A percentile compares a stretch with the other conserved stretches of the same genome.
Evolutionary conservation across 2,797 vertebrate species (phyloP).

Genomic region (Pipistrellus pipistrellus): DNA sequence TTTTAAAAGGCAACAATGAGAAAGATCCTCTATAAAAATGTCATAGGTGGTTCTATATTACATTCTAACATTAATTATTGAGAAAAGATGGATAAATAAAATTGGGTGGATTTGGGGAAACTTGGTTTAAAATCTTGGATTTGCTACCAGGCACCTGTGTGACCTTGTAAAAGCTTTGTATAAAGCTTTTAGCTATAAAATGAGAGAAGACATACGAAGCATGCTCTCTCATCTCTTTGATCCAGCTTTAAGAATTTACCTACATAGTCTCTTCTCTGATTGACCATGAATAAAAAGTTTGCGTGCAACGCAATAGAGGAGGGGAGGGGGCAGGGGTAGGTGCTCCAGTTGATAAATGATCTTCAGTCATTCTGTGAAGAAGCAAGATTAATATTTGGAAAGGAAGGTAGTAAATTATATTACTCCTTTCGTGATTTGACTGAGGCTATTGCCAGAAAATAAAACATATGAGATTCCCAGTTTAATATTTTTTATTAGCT

Average conservation of each 20-base stretch:
- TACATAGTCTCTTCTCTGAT: neutral
- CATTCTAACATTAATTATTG: neutral
- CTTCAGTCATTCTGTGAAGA: slow-evolving; percentile 5
- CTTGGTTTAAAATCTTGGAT: neutral
- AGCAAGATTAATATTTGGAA: slow-evolving; percentile 30
- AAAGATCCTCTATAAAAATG: neutral
- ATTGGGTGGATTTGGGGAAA: neutral
- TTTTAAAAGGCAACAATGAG: neutral
- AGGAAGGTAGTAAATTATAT: neutral
- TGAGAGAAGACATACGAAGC: neutral
- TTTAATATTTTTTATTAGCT: slow-evolving; percentile 26
- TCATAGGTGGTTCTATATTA: neutral
- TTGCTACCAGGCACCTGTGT: neutral
- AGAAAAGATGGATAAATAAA: neutral
- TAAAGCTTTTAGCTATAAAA: neutral
- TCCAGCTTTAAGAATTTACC: slow-evolving; percentile 9
- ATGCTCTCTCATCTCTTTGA: neutral
- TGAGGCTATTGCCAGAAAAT: slow-evolving; percentile 28
- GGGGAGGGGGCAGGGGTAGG: neutral
- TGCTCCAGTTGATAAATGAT: neutral
- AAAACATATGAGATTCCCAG: neutral
- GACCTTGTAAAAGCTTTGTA: neutral
- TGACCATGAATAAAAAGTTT: neutral
- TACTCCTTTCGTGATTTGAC: neutral
- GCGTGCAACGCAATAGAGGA: neutral